phyloP scores from a whole-genome alignment of 2,888 invertebrate species.

The Ptychoptera contaminata region DNA sequence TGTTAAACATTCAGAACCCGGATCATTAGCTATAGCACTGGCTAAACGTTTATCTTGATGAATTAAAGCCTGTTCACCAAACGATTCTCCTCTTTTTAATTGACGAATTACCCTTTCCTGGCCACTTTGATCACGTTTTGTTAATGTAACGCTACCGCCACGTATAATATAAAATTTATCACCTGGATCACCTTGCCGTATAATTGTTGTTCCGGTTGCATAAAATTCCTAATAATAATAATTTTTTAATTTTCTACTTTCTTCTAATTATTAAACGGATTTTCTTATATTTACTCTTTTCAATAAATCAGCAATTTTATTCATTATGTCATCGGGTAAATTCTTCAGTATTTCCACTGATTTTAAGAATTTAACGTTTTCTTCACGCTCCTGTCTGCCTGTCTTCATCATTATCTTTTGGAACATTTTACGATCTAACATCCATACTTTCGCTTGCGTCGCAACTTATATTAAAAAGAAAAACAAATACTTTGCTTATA shows the following conservation, averaged over 20 bases:
- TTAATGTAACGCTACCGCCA: constrained; percentile 62
- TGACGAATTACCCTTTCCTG: constrained; percentile 51
- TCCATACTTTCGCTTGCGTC: constrained; percentile 72
- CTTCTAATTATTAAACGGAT: not conserved
- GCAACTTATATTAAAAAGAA: constrained; percentile 37
- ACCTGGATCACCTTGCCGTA: constrained; percentile 72
- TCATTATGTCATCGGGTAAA: constrained; percentile 50
- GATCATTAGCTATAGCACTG: constrained; percentile 71
- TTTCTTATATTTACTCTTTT: constrained; percentile 45
- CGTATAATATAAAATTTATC: constrained; percentile 86
- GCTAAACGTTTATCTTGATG: constrained; percentile 79
- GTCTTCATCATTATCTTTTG: constrained; percentile 80
- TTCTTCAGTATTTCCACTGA: constrained; percentile 66
- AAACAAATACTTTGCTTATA: constrained; percentile 2
- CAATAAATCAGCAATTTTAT: constrained; percentile 72
- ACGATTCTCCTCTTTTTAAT: constrained; percentile 64
- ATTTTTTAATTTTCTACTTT: not conserved
- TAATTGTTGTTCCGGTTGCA: constrained; percentile 58
- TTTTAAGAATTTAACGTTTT: constrained; percentile 67
- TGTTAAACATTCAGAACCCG: constrained; percentile 75
- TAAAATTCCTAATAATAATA: constrained; percentile 51
- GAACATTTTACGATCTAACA: constrained; percentile 69
- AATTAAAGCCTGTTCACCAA: constrained; percentile 76
- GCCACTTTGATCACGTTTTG: constrained; percentile 42
- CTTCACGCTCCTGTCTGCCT: constrained; percentile 68